Base-by-base conservation (phyloP, 1,140 invertebrate species). In the Oryctes rhinoceros region DNA sequence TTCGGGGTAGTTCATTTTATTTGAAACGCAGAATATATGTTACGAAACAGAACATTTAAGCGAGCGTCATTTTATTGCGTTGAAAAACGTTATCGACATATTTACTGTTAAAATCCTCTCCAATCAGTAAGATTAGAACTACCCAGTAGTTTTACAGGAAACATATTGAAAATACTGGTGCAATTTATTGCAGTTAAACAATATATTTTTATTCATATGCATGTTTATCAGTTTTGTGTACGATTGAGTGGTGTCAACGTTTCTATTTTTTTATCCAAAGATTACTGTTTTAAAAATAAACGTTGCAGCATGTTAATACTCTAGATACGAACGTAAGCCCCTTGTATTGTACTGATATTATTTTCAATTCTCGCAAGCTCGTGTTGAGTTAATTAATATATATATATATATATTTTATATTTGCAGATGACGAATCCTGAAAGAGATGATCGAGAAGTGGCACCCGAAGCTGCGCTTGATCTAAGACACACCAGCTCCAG, bases 401-500 rank as follows among this genome's bases (percentile, higher is more conserved):
- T n/a, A n/a, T n/a, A n/a, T n/a, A n/a, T n/a, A n/a, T n/a, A 0
- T 59, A 20, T 59, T 18, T 59, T 59, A 6, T 71, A 6, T 13
- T 67, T 35, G 4, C 65, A 71, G 65, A 71, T 71, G 65, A 71
- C 65, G 24, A 71, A 71, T 71, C 65, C 65, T 35, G 65, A 71
- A 71, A 18, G 65, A 37, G 65, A 71, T 35, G 75, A 76, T n/a
- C 75, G 75, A 6, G 75, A 76, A 48, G 20, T 47, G 13, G 75
- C 15, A 24, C 75, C 75, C 10, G 92, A 92, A 84, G 91, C 91
- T n/a, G 92, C 92, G 30, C 84, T 94, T 82, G 93, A 94, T 87
- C 85, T 94, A 71, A 90, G 92, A 82, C 90, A 92, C 79, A 82
- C 85, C 13, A 83, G 85, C 76, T 83, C 84, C 15, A 83, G 82